Evolutionary conservation across 2,888 invertebrate species (phyloP).

Genomic region (Pandemis heparana): DNA sequence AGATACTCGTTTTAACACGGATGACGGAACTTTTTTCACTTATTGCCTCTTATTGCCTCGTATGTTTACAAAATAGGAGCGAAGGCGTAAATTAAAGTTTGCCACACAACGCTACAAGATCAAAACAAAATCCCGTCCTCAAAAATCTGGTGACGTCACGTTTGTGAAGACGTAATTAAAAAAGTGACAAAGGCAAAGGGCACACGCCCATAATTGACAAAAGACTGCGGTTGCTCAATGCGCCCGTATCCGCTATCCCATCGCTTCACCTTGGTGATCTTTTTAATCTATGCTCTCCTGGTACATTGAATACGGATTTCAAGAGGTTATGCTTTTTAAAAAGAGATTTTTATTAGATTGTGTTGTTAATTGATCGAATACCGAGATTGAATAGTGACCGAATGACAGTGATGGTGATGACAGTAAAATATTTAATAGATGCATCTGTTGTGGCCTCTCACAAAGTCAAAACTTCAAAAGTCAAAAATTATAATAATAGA

Average conservation of each 20-base stretch:
- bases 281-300: conserved; percentile 68
- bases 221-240: conserved; percentile 52
- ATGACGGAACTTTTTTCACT: too few relatives aligned
- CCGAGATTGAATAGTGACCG: not conserved
- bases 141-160: conserved; percentile 22
- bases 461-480: too few relatives aligned
- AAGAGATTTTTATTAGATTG: not conserved
- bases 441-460: too few relatives aligned
- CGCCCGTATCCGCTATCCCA: conserved; percentile 56
- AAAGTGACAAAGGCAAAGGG: conserved; percentile 21
- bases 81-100: too few relatives aligned
- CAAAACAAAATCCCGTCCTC: not conserved
- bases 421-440: too few relatives aligned
- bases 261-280: conserved; percentile 57
- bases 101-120: not conserved
- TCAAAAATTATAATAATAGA: too few relatives aligned
- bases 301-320: conserved; percentile 74
- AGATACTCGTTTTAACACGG: too few relatives aligned
- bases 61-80: too few relatives aligned
- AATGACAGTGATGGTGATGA: not conserved
- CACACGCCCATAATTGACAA: conserved; percentile 33
- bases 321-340: not conserved
- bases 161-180: conserved; percentile 35
- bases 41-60: too few relatives aligned
- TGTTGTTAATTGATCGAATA: not conserved